A percentile compares a stretch with the other conserved stretches of the same genome.
Conservation (phyloP, 1,140 invertebrate species). For the Drosophila hydei region DNA sequence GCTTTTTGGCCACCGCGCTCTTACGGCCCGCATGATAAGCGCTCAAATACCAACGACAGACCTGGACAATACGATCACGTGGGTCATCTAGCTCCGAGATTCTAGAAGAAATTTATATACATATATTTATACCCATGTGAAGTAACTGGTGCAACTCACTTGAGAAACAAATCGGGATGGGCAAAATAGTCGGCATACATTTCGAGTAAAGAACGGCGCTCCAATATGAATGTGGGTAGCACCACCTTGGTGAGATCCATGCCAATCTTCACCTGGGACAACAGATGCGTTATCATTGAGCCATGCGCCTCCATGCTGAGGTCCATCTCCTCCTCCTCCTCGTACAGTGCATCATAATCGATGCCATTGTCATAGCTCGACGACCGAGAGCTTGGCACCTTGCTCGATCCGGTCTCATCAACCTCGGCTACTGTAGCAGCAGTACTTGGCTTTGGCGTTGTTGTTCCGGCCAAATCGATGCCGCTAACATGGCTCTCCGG, state of each 20-base stretch:
- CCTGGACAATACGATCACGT: slow-evolving; percentile 95
- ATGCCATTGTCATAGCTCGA: slow-evolving; percentile 82
- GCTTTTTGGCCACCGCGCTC: slow-evolving; percentile 97
- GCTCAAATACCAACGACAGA: slow-evolving; percentile 97
- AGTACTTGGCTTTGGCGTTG: slow-evolving; percentile 17
- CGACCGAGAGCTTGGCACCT: slow-evolving; percentile 49
- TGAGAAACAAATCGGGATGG: slow-evolving; percentile 97
- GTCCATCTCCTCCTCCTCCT: slow-evolving; percentile 94
- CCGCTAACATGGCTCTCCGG: slow-evolving; percentile 38
- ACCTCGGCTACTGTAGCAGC: slow-evolving; percentile 37
- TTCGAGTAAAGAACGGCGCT: slow-evolving; percentile 96
- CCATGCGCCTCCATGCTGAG: slow-evolving; percentile 96
- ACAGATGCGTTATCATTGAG: slow-evolving; percentile 95
- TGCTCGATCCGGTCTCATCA: slow-evolving; percentile 62
- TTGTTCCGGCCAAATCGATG: slow-evolving; percentile 20
- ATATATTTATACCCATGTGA: too few species aligned
- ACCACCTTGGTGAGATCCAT: slow-evolving; percentile 99
- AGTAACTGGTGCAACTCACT: slow-evolving; percentile 86
- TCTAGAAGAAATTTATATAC: slow-evolving; percentile 83
- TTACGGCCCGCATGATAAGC: slow-evolving; percentile 98
- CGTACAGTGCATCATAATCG: slow-evolving; percentile 93
- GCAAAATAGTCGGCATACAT: slow-evolving; percentile 99
- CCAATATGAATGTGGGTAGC: slow-evolving; percentile 97
- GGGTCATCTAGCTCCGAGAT: slow-evolving; percentile 93
- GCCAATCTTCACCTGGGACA: slow-evolving; percentile 98